Conservation (phyloP, 2,113 vertebrate species). For the Nannospalax galili region DNA sequence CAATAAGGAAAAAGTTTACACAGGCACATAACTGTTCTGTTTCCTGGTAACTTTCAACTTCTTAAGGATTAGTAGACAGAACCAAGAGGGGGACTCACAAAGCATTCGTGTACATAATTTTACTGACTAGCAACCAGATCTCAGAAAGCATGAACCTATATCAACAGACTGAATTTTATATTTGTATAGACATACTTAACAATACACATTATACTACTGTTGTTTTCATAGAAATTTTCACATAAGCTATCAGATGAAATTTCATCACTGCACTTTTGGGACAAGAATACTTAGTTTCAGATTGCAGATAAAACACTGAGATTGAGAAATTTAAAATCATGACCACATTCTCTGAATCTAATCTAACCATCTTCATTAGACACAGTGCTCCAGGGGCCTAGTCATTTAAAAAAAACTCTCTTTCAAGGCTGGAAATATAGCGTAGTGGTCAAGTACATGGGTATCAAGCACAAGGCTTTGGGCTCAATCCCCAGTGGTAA, state of each 20-base stretch:
- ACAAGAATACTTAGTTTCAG: neutral
- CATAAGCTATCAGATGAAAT: neutral
- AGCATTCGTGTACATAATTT: neutral
- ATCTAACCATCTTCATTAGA: neutral
- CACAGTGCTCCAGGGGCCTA: rapidly evolving
- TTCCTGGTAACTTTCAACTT: neutral
- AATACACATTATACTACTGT: neutral
- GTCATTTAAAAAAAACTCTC: neutral
- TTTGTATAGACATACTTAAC: slow-evolving; percentile 8
- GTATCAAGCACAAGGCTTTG: neutral
- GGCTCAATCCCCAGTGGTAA: neutral
- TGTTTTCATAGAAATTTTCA: neutral
- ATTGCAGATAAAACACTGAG: neutral
- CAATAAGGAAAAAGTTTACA: neutral
- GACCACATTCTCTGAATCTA: neutral
- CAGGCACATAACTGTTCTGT: neutral
- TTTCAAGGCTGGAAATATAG: neutral
- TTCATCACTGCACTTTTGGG: neutral
- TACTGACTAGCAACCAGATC: neutral
- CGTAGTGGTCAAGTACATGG: neutral
- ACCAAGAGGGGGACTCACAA: neutral
- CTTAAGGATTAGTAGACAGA: neutral
- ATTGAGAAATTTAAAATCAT: neutral
- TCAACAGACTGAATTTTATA: neutral
- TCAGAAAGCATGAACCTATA: neutral